phyloP scores from a whole-genome alignment of 2,888 invertebrate species.

The Harpagoxenus sublaevis region DNA sequence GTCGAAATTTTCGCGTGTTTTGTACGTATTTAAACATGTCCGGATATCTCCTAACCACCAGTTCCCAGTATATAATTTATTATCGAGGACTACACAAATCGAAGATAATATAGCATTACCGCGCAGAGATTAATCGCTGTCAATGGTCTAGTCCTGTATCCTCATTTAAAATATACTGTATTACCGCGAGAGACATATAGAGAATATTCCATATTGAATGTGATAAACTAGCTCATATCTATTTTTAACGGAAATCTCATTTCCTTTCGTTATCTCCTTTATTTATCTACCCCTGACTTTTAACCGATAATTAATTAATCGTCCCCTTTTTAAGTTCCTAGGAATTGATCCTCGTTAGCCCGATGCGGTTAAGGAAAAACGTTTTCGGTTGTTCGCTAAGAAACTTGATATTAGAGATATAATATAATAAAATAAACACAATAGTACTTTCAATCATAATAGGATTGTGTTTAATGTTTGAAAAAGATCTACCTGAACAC shows the following conservation, averaged over 20 bases:
- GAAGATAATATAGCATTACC: constrained; percentile 23
- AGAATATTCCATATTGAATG: not conserved
- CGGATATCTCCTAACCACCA: too few species aligned
- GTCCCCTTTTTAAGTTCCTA: constrained; percentile 44
- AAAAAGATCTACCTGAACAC: not conserved
- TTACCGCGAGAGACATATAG: not conserved
- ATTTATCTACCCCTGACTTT: constrained; percentile 45
- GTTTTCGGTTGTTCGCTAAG: not conserved
- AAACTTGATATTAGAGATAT: not conserved
- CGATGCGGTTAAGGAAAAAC: constrained; percentile 31
- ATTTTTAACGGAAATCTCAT: not conserved
- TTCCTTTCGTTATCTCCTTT: not conserved
- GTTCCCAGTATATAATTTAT: constrained; percentile 2
- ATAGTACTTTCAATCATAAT: not conserved
- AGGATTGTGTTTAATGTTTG: not conserved
- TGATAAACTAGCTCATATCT: not conserved
- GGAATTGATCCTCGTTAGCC: constrained; percentile 71
- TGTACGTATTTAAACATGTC: not conserved
- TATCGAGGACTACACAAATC: not conserved
- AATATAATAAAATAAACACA: not conserved
- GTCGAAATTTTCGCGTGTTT: not conserved
- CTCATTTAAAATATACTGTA: constrained; percentile 30
- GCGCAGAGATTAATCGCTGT: constrained; percentile 8
- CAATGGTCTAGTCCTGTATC: constrained; percentile 1
- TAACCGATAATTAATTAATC: constrained; percentile 73